phyloP scores from a whole-genome alignment of 2,797 vertebrate genomes.

The Cossypha caffra region DNA sequence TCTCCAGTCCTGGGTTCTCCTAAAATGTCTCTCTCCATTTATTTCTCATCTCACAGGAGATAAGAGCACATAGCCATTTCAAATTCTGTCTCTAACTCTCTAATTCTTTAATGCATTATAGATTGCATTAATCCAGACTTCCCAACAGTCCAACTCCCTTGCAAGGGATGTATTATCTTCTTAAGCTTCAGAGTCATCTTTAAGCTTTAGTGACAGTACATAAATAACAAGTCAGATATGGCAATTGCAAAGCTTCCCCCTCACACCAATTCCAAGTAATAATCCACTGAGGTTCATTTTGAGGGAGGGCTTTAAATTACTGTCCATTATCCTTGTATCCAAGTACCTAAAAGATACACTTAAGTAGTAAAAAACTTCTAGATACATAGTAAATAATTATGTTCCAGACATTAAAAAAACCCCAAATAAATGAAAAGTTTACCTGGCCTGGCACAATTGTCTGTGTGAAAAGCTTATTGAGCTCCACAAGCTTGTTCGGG shows the following conservation, averaged over 20 bases:
- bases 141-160: neutral
- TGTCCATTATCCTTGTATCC: neutral
- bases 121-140: neutral
- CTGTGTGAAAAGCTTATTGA: slow-evolving; percentile 93
- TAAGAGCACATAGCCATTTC: neutral
- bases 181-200: neutral
- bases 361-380: neutral
- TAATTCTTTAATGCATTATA: neutral
- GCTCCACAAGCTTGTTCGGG: slow-evolving; percentile 94
- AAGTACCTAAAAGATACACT: neutral
- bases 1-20: neutral
- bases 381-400: neutral
- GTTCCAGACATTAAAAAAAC: neutral
- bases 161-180: neutral
- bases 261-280: neutral
- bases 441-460: slow-evolving; percentile 96
- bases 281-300: neutral
- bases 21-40: neutral
- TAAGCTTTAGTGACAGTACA: neutral
- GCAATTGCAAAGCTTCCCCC: neutral
- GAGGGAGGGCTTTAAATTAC: neutral
- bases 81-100: neutral
- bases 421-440: slow-evolving; percentile 39
- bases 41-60: neutral
- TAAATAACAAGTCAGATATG: neutral